phyloP scores from a whole-genome alignment of 2,888 invertebrate species.

The Orthosia incerta region DNA sequence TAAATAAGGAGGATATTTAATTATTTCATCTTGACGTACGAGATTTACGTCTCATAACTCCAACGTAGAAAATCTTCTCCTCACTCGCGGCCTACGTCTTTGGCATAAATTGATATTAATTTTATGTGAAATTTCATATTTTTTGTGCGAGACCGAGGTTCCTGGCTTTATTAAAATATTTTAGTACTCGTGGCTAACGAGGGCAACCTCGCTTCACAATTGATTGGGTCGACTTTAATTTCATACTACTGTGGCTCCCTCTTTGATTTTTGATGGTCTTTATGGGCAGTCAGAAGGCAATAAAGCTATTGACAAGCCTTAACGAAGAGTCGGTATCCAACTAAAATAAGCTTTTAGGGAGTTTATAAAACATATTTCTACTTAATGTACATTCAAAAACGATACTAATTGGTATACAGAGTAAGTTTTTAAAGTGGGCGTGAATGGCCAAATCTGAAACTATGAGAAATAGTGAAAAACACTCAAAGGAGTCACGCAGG shows the following conservation, averaged over 20 bases:
- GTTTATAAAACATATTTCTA: too few relatives aligned
- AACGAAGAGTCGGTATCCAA: too few relatives aligned
- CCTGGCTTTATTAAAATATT: background rate
- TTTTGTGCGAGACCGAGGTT: background rate
- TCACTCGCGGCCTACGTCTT: background rate
- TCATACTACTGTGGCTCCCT: too few relatives aligned
- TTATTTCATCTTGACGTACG: slow-evolving; percentile 11
- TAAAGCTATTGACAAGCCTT: too few relatives aligned
- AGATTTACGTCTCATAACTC: slow-evolving; percentile 36
- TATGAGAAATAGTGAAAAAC: too few relatives aligned
- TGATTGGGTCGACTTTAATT: background rate
- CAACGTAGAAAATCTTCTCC: slow-evolving; percentile 14
- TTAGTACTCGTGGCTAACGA: background rate
- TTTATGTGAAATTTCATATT: background rate
- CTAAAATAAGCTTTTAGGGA: too few relatives aligned
- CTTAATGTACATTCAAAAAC: too few relatives aligned
- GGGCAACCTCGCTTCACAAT: background rate
- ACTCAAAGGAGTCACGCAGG: too few relatives aligned
- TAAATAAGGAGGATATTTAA: slow-evolving; percentile 12
- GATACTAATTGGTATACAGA: too few relatives aligned
- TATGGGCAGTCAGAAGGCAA: too few relatives aligned
- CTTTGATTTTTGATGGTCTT: background rate
- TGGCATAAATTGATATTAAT: slow-evolving; percentile 15
- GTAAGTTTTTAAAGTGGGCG: too few relatives aligned
- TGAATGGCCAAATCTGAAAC: too few relatives aligned